Conservation (phyloP, 2,113 vertebrate species). For the Nannospalax galili region DNA sequence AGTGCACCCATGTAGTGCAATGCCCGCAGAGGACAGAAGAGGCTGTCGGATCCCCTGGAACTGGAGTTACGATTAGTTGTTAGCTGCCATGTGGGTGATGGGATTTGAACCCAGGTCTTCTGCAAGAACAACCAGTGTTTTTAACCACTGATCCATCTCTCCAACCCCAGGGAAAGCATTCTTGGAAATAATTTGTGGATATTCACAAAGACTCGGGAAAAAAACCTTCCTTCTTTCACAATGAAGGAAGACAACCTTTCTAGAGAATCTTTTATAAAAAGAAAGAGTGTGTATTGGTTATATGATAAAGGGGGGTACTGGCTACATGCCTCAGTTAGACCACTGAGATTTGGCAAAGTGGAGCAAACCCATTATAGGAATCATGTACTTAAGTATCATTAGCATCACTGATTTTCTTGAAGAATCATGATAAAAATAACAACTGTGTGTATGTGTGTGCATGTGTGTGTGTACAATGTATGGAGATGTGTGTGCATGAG, state of each 20-base stretch:
- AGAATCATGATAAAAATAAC: background rate
- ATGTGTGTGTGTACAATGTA: background rate
- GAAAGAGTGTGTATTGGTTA: accelerated
- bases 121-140: no score
- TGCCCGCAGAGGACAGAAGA: no score
- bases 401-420: background rate
- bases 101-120: no score
- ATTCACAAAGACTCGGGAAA: background rate
- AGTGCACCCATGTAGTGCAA: no score
- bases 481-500: background rate
- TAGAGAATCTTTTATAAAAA: background rate
- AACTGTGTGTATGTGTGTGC: background rate
- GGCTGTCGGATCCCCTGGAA: no score
- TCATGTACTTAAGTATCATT: background rate
- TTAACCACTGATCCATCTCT: no score
- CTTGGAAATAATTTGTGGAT: slow-evolving; percentile 30
- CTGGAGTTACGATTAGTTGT: no score
- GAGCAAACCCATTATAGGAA: background rate
- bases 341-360: background rate
- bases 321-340: background rate
- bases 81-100: no score
- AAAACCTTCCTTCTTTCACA: background rate
- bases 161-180: background rate
- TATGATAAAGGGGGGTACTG: background rate
- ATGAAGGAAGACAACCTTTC: background rate